Evolutionary conservation across 2,797 vertebrate species (phyloP).

Genomic region (Iguana delicatissima): DNA sequence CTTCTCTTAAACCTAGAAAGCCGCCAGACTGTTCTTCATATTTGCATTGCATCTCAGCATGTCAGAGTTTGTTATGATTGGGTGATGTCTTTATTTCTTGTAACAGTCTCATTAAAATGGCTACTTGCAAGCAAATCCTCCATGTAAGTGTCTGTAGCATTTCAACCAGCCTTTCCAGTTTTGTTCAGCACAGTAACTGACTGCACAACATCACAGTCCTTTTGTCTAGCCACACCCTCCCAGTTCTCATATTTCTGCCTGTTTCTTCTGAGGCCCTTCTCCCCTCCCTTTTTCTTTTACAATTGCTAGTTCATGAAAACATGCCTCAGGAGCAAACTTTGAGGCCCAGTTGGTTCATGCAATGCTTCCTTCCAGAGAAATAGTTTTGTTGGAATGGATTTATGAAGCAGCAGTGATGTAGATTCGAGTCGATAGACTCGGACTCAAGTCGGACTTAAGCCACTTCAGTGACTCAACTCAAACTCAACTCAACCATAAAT

Average conservation of each 20-base stretch:
- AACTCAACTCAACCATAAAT: too few relatives aligned
- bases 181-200: background rate
- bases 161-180: background rate
- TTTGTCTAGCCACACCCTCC: background rate
- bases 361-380: background rate
- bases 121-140: background rate
- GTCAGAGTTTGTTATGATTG: background rate
- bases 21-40: background rate
- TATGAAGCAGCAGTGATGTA: background rate
- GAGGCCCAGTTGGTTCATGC: background rate
- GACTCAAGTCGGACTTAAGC: too few relatives aligned
- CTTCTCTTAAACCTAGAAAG: background rate
- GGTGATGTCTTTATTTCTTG: constrained; percentile 1
- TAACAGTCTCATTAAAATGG: background rate
- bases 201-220: background rate
- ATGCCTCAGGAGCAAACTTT: background rate
- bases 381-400: background rate
- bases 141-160: background rate
- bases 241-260: background rate
- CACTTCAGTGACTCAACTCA: too few relatives aligned
- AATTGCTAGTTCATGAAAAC: background rate
- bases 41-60: background rate
- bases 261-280: background rate
- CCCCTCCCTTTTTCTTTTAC: background rate
- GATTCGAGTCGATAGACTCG: too few relatives aligned